phyloP scores from a whole-genome alignment of 1,140 invertebrate species.

The Vanessa tameamea region DNA sequence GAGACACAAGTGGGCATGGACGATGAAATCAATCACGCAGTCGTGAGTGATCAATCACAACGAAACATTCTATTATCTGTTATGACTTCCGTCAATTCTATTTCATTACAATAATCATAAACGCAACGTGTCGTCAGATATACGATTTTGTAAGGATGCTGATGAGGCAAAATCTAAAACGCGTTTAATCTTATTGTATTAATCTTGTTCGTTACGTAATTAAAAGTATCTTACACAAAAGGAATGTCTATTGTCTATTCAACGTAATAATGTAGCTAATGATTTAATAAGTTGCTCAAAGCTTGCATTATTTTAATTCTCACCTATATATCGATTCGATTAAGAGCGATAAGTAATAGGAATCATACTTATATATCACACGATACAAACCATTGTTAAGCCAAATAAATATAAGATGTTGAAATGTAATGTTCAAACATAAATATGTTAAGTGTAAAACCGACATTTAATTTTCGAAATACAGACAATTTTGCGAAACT shows the following conservation, averaged over 20 bases:
- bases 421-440: not conserved
- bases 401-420: not conserved
- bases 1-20: conserved; percentile 32
- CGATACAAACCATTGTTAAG: not conserved
- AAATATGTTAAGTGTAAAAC: conserved; percentile 32
- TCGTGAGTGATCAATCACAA: conserved; percentile 58
- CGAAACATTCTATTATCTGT: conserved; percentile 46
- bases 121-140: conserved; percentile 21
- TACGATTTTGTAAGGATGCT: conserved; percentile 20
- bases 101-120: conserved; percentile 35
- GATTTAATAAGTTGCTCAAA: not conserved
- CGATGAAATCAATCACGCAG: conserved; percentile 52
- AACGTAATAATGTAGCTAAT: not conserved
- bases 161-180: conserved; percentile 27
- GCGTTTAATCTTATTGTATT: not conserved
- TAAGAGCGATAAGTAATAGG: not conserved
- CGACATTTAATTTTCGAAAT: conserved; percentile 52
- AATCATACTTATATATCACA: not conserved
- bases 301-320: not conserved
- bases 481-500: conserved; percentile 53
- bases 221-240: not conserved
- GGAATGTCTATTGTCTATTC: not conserved
- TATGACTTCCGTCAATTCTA: conserved; percentile 49
- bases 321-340: not conserved
- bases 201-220: not conserved